Conservation (phyloP, 2,888 invertebrate genomes). For the Scaptomyza cyrtandrae region DNA sequence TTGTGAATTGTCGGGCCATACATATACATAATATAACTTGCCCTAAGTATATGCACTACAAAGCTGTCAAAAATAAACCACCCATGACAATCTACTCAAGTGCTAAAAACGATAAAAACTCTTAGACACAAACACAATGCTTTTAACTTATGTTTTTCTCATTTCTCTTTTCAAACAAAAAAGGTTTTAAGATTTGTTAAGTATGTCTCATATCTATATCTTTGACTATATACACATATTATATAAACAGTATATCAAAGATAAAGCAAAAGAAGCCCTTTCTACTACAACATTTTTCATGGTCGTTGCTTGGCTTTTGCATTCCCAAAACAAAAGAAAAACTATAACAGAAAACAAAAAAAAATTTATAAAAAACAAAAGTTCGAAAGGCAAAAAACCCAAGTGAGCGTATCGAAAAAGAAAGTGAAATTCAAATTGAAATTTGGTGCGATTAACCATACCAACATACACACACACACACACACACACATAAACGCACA, state of each 20-base stretch:
- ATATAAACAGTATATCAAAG: not conserved
- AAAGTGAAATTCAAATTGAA: conserved; percentile 83
- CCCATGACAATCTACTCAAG: not conserved
- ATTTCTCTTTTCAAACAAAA: not conserved
- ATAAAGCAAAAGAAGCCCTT: conserved; percentile 43
- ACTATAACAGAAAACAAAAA: conserved; percentile 19
- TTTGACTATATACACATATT: conserved; percentile 1
- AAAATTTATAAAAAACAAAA: conserved; percentile 69
- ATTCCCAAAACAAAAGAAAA: conserved; percentile 63
- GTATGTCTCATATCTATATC: not conserved
- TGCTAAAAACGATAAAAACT: conserved; percentile 19
- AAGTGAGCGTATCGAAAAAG: conserved; percentile 83
- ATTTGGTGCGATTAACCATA: conserved; percentile 79
- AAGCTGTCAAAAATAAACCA: conserved; percentile 26
- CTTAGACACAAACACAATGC: not conserved
- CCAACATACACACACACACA: conserved; percentile 46
- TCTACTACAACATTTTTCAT: conserved; percentile 68
- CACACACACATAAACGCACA: conserved; percentile 36
- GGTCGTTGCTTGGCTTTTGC: conserved; percentile 70
- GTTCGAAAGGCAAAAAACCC: conserved; percentile 81
- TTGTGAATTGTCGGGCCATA: not conserved
- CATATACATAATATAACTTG: conserved; percentile 7
- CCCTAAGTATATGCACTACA: conserved; percentile 10
- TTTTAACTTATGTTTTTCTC: too few relatives aligned
- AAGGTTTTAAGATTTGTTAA: too few relatives aligned